Evolutionary conservation across 2,888 invertebrate species (phyloP).

Genomic region (Standfussiana lucernea): DNA sequence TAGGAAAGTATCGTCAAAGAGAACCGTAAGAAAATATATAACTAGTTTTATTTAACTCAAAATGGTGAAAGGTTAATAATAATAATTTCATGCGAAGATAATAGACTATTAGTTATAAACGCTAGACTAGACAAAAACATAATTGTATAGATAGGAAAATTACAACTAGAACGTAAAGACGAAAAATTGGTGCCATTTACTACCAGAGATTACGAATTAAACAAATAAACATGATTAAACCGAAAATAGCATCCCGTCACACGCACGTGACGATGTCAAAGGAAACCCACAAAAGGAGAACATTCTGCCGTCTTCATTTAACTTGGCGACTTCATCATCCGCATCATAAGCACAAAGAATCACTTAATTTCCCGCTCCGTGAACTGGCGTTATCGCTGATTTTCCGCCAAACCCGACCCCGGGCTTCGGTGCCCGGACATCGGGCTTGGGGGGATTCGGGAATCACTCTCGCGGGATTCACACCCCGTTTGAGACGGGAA

Average conservation of each 20-base stretch:
- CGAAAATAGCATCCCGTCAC: neutral
- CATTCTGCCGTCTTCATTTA: constrained; percentile 44
- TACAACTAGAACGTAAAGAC: neutral
- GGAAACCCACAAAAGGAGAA: constrained; percentile 25
- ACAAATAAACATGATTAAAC: neutral
- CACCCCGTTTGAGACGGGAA: constrained; percentile 69
- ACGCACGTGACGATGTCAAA: constrained; percentile 24
- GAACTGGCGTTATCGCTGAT: constrained; percentile 62
- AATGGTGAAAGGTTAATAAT: neutral
- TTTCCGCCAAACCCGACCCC: constrained; percentile 64
- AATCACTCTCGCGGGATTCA: constrained; percentile 71
- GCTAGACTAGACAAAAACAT: neutral
- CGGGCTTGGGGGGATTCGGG: constrained; percentile 64
- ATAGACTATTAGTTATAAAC: neutral
- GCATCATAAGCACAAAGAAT: constrained; percentile 62
- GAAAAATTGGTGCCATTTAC: neutral
- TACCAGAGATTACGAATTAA: neutral
- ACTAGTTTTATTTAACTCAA: neutral
- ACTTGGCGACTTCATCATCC: constrained; percentile 43
- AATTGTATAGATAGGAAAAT: neutral
- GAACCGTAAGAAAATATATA: neutral
- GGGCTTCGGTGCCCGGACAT: constrained; percentile 57
- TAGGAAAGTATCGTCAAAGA: neutral
- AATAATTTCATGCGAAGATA: neutral
- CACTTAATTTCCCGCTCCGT: constrained; percentile 63